Conservation (phyloP, 2,113 vertebrate species). For the Mus pahari region DNA sequence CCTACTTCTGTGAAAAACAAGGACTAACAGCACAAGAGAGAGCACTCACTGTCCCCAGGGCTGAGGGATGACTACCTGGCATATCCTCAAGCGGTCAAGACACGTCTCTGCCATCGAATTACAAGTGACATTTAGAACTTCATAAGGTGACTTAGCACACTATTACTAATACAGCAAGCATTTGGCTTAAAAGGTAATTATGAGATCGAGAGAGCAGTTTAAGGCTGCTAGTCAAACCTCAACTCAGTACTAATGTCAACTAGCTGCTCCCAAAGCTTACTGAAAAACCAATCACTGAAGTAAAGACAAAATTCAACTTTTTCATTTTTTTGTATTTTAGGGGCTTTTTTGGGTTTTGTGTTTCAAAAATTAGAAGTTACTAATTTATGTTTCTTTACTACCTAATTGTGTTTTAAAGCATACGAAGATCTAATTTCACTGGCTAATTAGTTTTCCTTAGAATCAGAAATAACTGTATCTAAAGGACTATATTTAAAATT, state of each 20-base stretch:
- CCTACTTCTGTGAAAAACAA: constrained; percentile 16
- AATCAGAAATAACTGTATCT: constrained; percentile 25
- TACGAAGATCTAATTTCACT: constrained; percentile 37
- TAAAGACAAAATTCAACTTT: constrained; percentile 24
- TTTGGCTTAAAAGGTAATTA: not conserved
- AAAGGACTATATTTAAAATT: constrained; percentile 42
- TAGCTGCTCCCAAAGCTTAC: constrained; percentile 43
- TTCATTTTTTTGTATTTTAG: not conserved
- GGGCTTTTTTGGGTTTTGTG: not conserved
- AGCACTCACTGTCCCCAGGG: constrained; percentile 7
- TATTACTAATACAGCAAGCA: constrained; percentile 12
- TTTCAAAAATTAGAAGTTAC: constrained; percentile 35
- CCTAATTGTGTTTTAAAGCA: constrained; percentile 3
- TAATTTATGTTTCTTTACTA: constrained; percentile 16
- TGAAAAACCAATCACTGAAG: constrained; percentile 31
- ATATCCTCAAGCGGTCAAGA: not conserved
- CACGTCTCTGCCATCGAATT: not conserved
- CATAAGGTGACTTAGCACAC: not conserved
- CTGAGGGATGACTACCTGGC: constrained; percentile 34
- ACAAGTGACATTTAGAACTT: not conserved
- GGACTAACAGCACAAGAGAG: not conserved
- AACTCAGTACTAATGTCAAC: constrained; percentile 43
- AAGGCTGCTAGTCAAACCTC: constrained; percentile 21
- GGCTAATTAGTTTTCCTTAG: constrained; percentile 34
- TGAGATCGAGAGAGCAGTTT: not conserved